These are phyloP conservation scores for Microctonus hyperodae DNA, from an alignment of 2,888 invertebrate species.

Conservation along the genomic window DNA sequence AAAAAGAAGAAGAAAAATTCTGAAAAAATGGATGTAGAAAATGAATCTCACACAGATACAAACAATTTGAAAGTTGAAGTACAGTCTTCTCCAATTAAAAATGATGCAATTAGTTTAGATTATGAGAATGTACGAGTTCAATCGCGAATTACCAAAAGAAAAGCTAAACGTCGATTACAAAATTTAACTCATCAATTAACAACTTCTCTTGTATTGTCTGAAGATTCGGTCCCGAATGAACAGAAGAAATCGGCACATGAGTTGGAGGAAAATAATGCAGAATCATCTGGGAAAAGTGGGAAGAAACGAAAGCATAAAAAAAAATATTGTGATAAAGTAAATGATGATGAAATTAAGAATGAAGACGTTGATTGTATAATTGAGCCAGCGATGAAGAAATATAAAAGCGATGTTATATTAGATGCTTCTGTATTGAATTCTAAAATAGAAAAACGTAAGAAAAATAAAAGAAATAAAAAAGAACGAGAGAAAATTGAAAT, in stretches of 20 bases:
- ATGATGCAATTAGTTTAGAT: background rate
- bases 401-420: constrained; percentile 1
- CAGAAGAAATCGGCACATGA: constrained; percentile 21
- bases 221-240: constrained; percentile 15
- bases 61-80: too few relatives aligned
- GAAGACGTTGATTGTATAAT: background rate
- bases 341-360: constrained; percentile 5
- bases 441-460: constrained; percentile 36
- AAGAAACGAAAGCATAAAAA: constrained; percentile 14
- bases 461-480: constrained; percentile 21
- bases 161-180: constrained; percentile 39
- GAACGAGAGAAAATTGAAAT: constrained; percentile 34
- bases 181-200: constrained; percentile 42
- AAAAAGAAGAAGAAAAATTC: constrained; percentile 38
- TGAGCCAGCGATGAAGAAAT: background rate
- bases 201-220: constrained; percentile 40
- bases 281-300: constrained; percentile 1
- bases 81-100: background rate
- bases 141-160: constrained; percentile 38
- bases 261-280: background rate
- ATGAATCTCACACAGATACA: background rate
- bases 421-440: constrained; percentile 35
- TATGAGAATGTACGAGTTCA: constrained; percentile 7
- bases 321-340: background rate
- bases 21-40: constrained; percentile 29